Base-by-base conservation (phyloP, 2,888 invertebrate genomes). In the Cheilosia pagana region DNA sequence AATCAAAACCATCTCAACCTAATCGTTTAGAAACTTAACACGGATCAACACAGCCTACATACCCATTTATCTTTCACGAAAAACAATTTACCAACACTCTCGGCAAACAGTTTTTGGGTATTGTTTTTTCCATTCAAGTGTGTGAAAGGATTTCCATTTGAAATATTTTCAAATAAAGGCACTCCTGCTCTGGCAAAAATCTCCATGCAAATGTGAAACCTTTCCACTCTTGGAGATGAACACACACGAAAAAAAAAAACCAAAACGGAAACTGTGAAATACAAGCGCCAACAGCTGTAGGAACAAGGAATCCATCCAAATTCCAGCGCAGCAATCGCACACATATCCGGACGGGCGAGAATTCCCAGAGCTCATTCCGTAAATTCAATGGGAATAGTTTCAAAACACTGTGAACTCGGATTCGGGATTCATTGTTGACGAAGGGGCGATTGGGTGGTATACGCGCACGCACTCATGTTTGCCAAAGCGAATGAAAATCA, bases 331-430 rank as follows among this genome's bases (percentile, higher is more conserved):
- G 68, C 67, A 68, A 70, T 79, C 35, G 28, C 52, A 72, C 59
- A 72, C 59, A 52, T 52, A 72, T 75, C 68, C 57, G 50, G 25
- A 41, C 53, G 67, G 67, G 68, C 62, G 68, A 50, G 50, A 65
- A 77, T 65, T 70, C 68, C 72, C 79, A 76, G 70, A 59, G 53
- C 79, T 65, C 74, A 63, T 78, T 68, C 55, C 39, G 41, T 70
- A 77, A 78, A 68, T 78, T 83, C 82, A 60, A 78, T 83, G 72
- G 60, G 74, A 83, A 83, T 83, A 83, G 78, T 83, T 78, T 78
- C 70, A 74, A 65, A 78, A 68, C 79, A 70, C 70, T 59, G 52
- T 59, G 52, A 25, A 57, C 39, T 39, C 35, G 7, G 19, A 53
- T 28, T 52, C 21, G 10, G 41, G 65, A 60, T 70, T 65, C 71